Percentiles rank a stretch among this genome's conserved stretches.
phyloP scores from a whole-genome alignment of 2,113 vertebrate genomes.

The Capra hircus region DNA sequence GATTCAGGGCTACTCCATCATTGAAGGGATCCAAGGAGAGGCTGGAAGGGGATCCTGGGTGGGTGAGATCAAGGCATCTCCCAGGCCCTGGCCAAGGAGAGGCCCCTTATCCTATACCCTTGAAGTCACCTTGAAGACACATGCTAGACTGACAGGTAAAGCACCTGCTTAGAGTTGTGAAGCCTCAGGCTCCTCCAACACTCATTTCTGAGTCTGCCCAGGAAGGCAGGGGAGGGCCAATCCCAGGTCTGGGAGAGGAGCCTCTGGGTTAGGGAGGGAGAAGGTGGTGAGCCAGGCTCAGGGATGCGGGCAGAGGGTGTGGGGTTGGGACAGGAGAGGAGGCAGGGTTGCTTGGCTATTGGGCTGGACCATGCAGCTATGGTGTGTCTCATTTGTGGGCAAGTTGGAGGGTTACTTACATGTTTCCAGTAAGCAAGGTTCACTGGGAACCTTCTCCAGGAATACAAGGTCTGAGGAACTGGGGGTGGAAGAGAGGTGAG shows the following conservation, averaged over 20 bases:
- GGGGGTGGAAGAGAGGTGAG: neutral
- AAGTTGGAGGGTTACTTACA: neutral
- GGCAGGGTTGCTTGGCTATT: neutral
- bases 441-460: neutral
- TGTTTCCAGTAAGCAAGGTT: neutral
- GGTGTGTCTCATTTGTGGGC: neutral
- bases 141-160: neutral
- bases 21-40: neutral
- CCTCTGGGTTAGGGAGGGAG: neutral
- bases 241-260: neutral
- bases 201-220: neutral
- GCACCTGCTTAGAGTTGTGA: neutral
- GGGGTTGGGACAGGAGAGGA: neutral
- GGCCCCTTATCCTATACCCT: neutral
- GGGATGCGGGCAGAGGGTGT: neutral
- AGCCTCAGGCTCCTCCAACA: neutral
- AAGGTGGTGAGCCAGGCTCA: neutral
- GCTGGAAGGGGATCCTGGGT: neutral
- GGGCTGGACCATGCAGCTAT: neutral
- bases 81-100: neutral
- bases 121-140: neutral
- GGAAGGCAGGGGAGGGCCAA: neutral
- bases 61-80: neutral
- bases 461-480: neutral
- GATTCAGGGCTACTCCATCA: neutral